Evolutionary conservation across 2,113 vertebrate genomes (phyloP).

Genomic region (Parus major): DNA sequence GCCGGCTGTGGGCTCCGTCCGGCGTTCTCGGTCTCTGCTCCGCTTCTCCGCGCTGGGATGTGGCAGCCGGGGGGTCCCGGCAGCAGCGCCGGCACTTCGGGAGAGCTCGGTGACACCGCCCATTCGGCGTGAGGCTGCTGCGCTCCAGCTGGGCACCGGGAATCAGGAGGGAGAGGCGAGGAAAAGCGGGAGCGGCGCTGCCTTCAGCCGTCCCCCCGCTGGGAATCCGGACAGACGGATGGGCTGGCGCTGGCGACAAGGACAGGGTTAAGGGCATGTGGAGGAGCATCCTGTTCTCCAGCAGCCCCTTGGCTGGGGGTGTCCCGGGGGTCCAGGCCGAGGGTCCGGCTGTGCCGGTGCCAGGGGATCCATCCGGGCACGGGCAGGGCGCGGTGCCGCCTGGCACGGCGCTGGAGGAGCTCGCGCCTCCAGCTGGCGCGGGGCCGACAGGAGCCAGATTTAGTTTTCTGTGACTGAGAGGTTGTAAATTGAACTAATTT

Average conservation of each 20-base stretch:
- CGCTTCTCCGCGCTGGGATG: neutral
- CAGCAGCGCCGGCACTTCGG: rapidly evolving
- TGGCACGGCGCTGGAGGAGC: conserved; percentile 33
- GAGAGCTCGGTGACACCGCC: neutral
- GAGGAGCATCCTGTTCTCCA: neutral
- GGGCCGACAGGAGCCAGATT: conserved; percentile 70
- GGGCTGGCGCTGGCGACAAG: neutral
- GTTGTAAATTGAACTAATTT: conserved; percentile 79
- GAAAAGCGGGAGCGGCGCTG: neutral
- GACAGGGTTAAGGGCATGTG: neutral
- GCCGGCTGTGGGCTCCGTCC: neutral
- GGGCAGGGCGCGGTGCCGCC: neutral
- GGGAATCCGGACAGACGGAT: neutral
- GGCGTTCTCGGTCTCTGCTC: neutral
- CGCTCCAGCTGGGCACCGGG: rapidly evolving
- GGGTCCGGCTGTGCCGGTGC: neutral
- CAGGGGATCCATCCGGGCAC: neutral
- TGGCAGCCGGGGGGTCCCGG: rapidly evolving
- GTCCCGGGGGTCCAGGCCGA: neutral
- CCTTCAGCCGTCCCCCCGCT: neutral
- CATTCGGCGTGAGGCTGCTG: rapidly evolving
- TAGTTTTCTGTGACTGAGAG: conserved; percentile 74
- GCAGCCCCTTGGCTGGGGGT: neutral
- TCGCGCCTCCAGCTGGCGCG: conserved; percentile 42
- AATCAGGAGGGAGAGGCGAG: neutral